Percentiles rank a stretch among this genome's conserved stretches.
phyloP scores from a whole-genome alignment of 2,888 invertebrate species.

The Liposcelis brunnea region DNA sequence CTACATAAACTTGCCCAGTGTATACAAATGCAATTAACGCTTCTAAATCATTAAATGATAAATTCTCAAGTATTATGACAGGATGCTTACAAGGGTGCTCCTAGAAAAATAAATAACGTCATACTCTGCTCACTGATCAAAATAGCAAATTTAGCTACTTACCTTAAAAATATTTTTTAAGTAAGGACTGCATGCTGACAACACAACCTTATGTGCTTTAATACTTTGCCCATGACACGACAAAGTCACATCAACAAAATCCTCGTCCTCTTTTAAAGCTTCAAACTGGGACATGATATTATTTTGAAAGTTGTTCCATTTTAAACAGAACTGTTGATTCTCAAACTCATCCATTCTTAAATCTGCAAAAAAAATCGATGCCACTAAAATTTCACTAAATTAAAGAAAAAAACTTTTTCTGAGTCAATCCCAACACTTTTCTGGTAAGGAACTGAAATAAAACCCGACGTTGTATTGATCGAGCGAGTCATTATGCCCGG shows the following conservation, averaged over 20 bases:
- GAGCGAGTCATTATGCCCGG: too few species aligned
- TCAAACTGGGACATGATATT: constrained; percentile 77
- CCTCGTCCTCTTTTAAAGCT: constrained; percentile 66
- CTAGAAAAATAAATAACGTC: constrained; percentile 31
- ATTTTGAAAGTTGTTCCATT: constrained; percentile 80
- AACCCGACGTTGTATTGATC: too few species aligned
- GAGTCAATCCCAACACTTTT: too few species aligned
- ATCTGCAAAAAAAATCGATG: too few species aligned
- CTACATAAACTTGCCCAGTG: constrained; percentile 68
- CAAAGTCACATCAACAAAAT: constrained; percentile 75
- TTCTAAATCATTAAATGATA: constrained; percentile 58
- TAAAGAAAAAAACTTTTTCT: too few species aligned
- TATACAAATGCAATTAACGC: constrained; percentile 73
- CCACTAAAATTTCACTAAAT: too few species aligned
- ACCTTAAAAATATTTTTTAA: constrained; percentile 76
- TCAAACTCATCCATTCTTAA: too few species aligned
- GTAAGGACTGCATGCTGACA: constrained; percentile 75
- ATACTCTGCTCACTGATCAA: background rate
- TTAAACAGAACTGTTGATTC: constrained; percentile 70
- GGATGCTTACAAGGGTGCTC: constrained; percentile 72
- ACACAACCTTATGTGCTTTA: constrained; percentile 71
- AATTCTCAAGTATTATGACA: constrained; percentile 71
- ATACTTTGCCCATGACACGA: constrained; percentile 69
- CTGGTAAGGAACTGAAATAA: too few species aligned
- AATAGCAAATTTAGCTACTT: constrained; percentile 25